Conservation (phyloP, 1,140 invertebrate species). For the Heterodera schachtii region DNA sequence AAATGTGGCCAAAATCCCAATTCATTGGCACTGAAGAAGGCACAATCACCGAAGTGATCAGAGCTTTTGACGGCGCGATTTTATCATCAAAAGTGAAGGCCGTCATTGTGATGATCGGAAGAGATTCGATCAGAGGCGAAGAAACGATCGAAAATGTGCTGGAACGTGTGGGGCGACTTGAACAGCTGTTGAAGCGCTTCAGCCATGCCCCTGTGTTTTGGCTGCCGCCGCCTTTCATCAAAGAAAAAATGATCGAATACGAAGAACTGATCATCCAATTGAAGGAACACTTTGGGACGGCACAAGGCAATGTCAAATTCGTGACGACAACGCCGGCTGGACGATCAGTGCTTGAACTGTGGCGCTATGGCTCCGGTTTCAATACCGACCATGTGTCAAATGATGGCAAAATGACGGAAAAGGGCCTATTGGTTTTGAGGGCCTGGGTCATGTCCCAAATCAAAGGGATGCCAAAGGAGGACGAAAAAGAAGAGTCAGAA, state of each 20-base stretch:
- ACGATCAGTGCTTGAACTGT: neutral
- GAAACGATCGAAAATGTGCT: slow-evolving; percentile 9
- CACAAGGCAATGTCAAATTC: neutral
- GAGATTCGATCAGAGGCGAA: neutral
- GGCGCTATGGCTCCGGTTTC: neutral
- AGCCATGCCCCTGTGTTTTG: neutral
- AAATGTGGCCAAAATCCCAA: neutral
- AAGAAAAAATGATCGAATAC: neutral
- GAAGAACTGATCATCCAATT: neutral
- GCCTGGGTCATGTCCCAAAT: slow-evolving; percentile 7
- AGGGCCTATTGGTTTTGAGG: neutral
- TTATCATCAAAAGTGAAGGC: neutral
- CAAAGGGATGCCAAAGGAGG: neutral
- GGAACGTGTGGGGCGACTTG: neutral
- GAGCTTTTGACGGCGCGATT: neutral
- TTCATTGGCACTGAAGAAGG: slow-evolving; percentile 11
- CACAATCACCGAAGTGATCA: neutral
- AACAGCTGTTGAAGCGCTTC: neutral
- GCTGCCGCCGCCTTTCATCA: neutral
- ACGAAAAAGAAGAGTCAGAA: neutral
- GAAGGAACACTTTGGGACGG: neutral
- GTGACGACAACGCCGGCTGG: neutral
- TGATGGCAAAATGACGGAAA: neutral
- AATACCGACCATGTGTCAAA: neutral
- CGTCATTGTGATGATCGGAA: slow-evolving; percentile 3